Percentiles rank a stretch among this genome's conserved stretches.
phyloP scores from a whole-genome alignment of 2,797 vertebrate genomes.

The Enteromius thamalakanensis region DNA sequence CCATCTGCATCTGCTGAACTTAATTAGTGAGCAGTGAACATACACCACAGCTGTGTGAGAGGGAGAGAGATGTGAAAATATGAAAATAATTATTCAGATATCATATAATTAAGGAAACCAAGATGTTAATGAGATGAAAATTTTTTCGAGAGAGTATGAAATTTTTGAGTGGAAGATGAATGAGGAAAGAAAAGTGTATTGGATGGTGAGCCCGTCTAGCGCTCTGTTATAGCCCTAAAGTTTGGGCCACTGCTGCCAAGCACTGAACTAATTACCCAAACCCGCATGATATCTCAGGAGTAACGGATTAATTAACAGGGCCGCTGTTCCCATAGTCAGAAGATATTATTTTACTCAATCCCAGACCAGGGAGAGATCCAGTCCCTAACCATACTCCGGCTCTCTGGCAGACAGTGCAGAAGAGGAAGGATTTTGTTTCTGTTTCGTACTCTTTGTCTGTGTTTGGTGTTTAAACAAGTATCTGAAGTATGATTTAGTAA shows the following conservation, averaged over 20 bases:
- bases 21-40: constrained; percentile 39
- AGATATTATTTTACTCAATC: constrained; percentile 18
- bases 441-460: constrained; percentile 3
- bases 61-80: constrained; percentile 5
- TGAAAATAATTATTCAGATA: constrained; percentile 10
- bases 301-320: constrained; percentile 34
- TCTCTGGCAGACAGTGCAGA: background rate
- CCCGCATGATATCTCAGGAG: constrained; percentile 34
- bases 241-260: constrained; percentile 3
- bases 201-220: background rate
- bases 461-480: background rate
- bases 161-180: constrained; percentile 19
- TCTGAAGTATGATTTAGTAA: constrained; percentile 1
- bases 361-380: constrained; percentile 14
- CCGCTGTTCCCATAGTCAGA: background rate
- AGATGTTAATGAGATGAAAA: constrained; percentile 24
- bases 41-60: constrained; percentile 29
- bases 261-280: constrained; percentile 33
- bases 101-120: constrained; percentile 29
- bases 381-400: background rate
- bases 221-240: background rate
- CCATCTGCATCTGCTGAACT: constrained; percentile 35
- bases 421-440: background rate
- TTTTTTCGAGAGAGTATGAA: constrained; percentile 4
- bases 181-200: background rate